These are phyloP conservation scores for Molossus alvarezi DNA, from an alignment of 2,797 vertebrate genomes.

Conservation along the genomic window DNA sequence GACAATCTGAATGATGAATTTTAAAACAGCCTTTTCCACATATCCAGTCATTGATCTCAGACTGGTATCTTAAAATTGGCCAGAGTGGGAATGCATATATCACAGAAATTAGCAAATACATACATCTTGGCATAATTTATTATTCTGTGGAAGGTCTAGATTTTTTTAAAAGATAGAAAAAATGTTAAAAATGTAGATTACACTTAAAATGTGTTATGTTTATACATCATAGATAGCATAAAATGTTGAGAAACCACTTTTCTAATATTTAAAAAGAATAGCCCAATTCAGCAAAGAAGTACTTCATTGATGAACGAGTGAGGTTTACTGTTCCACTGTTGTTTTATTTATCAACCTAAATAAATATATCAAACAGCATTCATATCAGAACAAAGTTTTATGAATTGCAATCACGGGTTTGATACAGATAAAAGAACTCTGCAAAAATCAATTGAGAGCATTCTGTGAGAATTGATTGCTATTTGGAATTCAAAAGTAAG, in stretches of 20 bases:
- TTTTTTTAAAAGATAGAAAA: background rate
- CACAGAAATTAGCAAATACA: background rate
- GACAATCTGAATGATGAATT: background rate
- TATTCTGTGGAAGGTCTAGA: background rate
- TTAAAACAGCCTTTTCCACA: background rate
- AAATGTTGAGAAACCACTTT: background rate
- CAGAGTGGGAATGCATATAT: background rate
- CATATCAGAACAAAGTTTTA: background rate
- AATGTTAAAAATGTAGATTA: background rate
- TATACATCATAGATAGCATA: background rate
- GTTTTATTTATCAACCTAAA: conserved; percentile 40
- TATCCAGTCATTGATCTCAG: background rate
- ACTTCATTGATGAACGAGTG: background rate
- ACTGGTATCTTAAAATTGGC: background rate
- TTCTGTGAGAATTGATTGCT: background rate
- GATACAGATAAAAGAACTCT: background rate
- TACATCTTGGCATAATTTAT: background rate
- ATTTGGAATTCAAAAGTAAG: conserved; percentile 33
- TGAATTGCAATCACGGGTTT: background rate
- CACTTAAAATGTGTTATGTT: background rate
- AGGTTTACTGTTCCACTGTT: background rate
- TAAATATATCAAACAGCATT: background rate
- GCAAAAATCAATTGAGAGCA: background rate
- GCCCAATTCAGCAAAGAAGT: background rate
- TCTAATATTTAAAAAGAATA: background rate